Base-by-base conservation (phyloP, 64 coral and sea anemone species). In the Stichodactyla helianthus region DNA sequence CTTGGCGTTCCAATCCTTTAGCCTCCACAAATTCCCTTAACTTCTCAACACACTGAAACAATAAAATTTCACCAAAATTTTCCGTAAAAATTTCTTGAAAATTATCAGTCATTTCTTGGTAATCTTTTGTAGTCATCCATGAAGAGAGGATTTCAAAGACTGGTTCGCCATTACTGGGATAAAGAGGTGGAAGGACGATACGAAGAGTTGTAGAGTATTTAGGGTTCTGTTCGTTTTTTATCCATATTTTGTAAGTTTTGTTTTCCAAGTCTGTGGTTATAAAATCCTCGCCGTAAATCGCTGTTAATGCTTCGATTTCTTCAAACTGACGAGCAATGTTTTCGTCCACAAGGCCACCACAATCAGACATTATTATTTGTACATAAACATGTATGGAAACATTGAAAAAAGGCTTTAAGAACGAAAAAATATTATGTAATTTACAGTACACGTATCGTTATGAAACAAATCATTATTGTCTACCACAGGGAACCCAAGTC, bases 241-340 rank as follows among this genome's bases (percentile, higher is more conserved):
- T 81, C 14, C 90, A 93, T 52, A 99, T 68, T 82, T 99, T 90
- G 55, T 88, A 99, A 14, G 92, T 90, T 51, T 85, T 92, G 65
- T 71, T 90, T 3, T 88, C 89, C 83, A 87, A 55, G 51, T 99
- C 90, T 12, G 95, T 86, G 35, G 89, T 79, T 6, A 88, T 51
- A 86, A 99, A 99, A 93, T 99, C 97, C 11, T 99, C 88, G n/a
- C 88, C 93, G 77, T 99, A 99, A 67, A 99, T 99, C 52, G 97
- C 93, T 79, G 88, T 82, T 18, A 99, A 68, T 6, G 91, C 97
- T 86, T 99, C 97, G n/a, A 99, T 89, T 71, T 99, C 97, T 68
- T 99, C 97, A 20, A 59, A 77, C 58, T 99, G 97, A 18, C 88
- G 79, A 10, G 91, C 50, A 44, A 90, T 51, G 59, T 85, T 89